A percentile compares a stretch with the other conserved stretches of the same genome.
Evolutionary conservation across 2,797 vertebrate species (phyloP).

Genomic region (Microctenopoma steveboyesi): DNA sequence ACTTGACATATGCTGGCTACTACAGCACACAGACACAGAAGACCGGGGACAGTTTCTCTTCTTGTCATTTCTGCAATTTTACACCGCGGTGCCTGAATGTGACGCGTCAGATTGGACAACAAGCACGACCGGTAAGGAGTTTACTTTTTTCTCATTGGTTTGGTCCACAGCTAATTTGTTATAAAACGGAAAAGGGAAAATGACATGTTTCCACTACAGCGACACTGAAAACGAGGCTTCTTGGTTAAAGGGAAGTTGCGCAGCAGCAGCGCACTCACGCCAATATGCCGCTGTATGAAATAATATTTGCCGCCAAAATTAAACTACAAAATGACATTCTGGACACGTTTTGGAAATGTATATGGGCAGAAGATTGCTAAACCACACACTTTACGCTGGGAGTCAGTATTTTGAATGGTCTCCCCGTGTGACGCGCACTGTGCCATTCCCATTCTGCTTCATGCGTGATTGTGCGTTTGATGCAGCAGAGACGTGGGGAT

Average conservation of each 20-base stretch:
- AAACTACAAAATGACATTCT: no score
- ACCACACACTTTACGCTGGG: not conserved
- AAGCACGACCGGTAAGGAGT: slow-evolving; percentile 46
- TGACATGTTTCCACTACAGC: not conserved
- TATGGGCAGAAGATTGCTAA: not conserved
- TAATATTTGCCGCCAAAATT: not conserved
- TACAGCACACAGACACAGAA: slow-evolving; percentile 6
- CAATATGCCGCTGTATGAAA: not conserved
- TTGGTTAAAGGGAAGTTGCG: not conserved
- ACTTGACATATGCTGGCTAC: slow-evolving; percentile 28
- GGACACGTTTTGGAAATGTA: no score
- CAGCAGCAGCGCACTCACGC: not conserved
- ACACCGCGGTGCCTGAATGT: slow-evolving; percentile 43
- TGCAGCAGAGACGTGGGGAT: not conserved
- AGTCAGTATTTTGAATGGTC: not conserved
- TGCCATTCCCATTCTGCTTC: no score
- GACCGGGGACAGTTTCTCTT: slow-evolving; percentile 14
- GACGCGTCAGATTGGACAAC: slow-evolving; percentile 25
- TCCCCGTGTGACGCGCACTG: no score
- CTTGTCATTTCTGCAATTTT: not conserved
- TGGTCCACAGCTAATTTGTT: no score
- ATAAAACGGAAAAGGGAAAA: no score
- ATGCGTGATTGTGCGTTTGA: not conserved
- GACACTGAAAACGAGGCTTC: not conserved
- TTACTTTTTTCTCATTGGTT: not conserved